Evolutionary conservation across 2,113 vertebrate genomes (phyloP), one percentile per base, ranked within the genome.

Genomic region (Zeus faber): DNA sequence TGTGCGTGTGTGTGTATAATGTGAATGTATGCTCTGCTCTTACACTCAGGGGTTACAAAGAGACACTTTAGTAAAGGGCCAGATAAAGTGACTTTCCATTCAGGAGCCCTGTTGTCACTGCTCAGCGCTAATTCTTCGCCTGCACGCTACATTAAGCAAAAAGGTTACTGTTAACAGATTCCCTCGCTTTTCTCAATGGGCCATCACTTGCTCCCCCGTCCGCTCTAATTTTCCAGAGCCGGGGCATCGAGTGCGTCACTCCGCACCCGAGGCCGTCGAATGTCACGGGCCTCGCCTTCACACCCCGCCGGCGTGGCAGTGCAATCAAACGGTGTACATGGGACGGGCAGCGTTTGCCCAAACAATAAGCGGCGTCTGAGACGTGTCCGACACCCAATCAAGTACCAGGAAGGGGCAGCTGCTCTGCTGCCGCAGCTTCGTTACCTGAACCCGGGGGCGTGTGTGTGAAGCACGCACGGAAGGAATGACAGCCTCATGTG

Each of bases 21-120:
- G 69, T 57, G 57, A 37, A 23, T 13, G 40, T 16, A 33, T 52
- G 64, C 49, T 48, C 54, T 55, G 54, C 72, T 69, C 73, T 60
- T 62, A 63, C 77, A 71, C 66, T 72, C 52, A 6, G 62, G 57
- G 77, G 76, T 81, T 74, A 81, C 71, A 80, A 72, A 70, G 60
- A 80, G 71, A 82, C 79, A 79, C 76, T 81, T 76, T 79, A 71
- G 76, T 76, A 65, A 67, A 72, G 79, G 73, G 63, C 61, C 39
- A 79, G 85, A 85, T 80, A 68, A 77, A 89, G 88, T 77, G 85
- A 85, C 88, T 91, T 91, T 91, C 89, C 89, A 87, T 88, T 79
- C 66, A 63, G 70, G 67, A 62, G 58, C 31, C 37, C 53, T 58
- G 75, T 37, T 59, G 65, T 65, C 76, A 49, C 74, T 74, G 68